A percentile compares a stretch with the other conserved stretches of the same genome.
phyloP scores from a whole-genome alignment of 2,113 vertebrate genomes.

The Halichoeres trimaculatus region DNA sequence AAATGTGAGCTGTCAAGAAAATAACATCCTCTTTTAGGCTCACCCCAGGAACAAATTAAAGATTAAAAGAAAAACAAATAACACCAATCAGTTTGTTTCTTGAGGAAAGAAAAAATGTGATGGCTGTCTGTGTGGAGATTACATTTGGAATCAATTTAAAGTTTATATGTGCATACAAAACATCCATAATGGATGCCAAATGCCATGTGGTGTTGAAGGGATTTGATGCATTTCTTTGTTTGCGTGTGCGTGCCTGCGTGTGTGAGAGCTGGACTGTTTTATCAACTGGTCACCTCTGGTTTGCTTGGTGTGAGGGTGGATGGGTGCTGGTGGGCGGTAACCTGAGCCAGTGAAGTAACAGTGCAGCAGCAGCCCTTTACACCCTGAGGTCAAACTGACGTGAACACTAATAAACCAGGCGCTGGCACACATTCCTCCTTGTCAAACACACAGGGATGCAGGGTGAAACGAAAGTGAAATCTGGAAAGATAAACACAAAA shows the following conservation, averaged over 20 bases:
- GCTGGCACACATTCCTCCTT: slow-evolving; percentile 57
- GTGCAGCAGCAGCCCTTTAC: slow-evolving; percentile 66
- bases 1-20: too few relatives aligned
- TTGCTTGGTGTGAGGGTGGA: slow-evolving; percentile 33
- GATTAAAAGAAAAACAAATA: too few relatives aligned
- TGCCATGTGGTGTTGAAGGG: slow-evolving; percentile 40
- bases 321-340: slow-evolving; percentile 52
- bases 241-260: too few relatives aligned
- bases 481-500: not conserved
- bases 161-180: slow-evolving; percentile 41
- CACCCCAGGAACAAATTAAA: too few relatives aligned
- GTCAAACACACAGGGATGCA: slow-evolving; percentile 26
- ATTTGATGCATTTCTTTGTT: slow-evolving; percentile 36
- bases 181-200: slow-evolving; percentile 58
- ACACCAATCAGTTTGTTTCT: too few relatives aligned
- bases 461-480: slow-evolving; percentile 6
- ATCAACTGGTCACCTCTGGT: slow-evolving; percentile 13
- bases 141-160: slow-evolving; percentile 45
- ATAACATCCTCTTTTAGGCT: not conserved
- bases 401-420: slow-evolving; percentile 71
- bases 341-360: slow-evolving; percentile 69
- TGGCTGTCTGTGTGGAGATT: slow-evolving; percentile 8
- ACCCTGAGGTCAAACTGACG: slow-evolving; percentile 72
- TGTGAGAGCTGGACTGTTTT: slow-evolving; percentile 7
- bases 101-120: not conserved